These are phyloP conservation scores for Sapayoa aenigma DNA, from an alignment of 2,113 vertebrate species.

Conservation along the genomic window DNA sequence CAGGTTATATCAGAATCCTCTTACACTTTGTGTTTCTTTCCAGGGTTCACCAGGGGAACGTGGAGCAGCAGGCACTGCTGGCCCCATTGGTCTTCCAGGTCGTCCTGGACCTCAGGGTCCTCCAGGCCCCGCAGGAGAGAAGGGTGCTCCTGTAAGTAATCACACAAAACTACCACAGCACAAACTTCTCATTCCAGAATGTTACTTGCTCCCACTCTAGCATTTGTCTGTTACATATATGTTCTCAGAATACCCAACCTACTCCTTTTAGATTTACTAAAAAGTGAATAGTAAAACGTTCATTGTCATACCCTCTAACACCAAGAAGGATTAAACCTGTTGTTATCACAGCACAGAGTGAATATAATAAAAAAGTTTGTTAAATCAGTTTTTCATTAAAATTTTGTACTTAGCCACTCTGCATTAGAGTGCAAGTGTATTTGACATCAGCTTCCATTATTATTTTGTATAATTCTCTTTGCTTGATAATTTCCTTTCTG, in stretches of 20 bases:
- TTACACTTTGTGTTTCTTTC: not conserved
- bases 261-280: constrained; percentile 13
- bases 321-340: not conserved
- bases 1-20: not conserved
- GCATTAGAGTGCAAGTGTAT: not conserved
- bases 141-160: constrained; percentile 91
- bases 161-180: not conserved
- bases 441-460: not conserved
- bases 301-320: not conserved
- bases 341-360: not conserved
- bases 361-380: constrained; percentile 5
- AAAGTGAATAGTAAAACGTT: constrained; percentile 20
- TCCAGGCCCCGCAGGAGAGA: constrained; percentile 93
- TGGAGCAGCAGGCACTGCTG: constrained; percentile 88
- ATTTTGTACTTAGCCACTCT: not conserved
- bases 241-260: not conserved
- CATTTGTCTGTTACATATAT: not conserved
- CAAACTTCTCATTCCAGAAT: not conserved
- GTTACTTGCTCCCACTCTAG: not conserved
- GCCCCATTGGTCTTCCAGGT: constrained; percentile 91
- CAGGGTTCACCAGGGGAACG: constrained; percentile 96
- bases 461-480: not conserved
- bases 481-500: not conserved
- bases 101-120: constrained; percentile 93
- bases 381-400: constrained; percentile 55